These are phyloP conservation scores for Brachyopa scutellaris DNA, from an alignment of 2,888 invertebrate genomes.

Conservation along the genomic window DNA sequence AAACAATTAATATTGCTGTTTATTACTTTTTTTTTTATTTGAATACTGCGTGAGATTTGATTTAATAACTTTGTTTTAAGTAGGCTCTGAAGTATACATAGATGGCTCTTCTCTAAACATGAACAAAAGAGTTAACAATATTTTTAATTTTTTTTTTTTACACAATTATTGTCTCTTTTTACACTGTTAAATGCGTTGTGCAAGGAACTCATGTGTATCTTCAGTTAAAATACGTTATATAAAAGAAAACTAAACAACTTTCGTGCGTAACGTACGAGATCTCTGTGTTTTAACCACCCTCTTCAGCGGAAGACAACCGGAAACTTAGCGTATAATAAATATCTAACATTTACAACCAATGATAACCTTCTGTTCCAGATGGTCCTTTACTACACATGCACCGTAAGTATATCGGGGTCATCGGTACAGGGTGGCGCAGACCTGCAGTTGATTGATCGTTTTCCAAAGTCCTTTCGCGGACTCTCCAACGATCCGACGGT, in stretches of 20 bases:
- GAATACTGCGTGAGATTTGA: constrained; percentile 71
- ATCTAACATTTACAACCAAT: constrained; percentile 70
- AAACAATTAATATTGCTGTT: constrained; percentile 71
- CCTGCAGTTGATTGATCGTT: constrained; percentile 86
- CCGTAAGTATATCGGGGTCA: constrained; percentile 83
- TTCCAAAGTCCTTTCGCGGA: constrained; percentile 89
- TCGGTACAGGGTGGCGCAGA: constrained; percentile 79
- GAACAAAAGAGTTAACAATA: not conserved
- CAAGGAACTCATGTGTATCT: constrained; percentile 73
- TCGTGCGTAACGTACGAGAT: constrained; percentile 72
- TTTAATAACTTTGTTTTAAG: constrained; percentile 52
- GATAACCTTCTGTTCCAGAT: constrained; percentile 50
- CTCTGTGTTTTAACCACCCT: constrained; percentile 52
- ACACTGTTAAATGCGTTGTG: constrained; percentile 74
- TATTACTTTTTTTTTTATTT: constrained; percentile 53
- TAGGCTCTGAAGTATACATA: constrained; percentile 64
- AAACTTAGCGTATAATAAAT: constrained; percentile 66
- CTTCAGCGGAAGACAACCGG: constrained; percentile 68
- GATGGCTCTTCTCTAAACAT: constrained; percentile 62
- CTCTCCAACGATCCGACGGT: constrained; percentile 85
- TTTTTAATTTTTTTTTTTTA: not conserved
- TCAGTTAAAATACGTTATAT: constrained; percentile 24
- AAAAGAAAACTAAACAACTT: constrained; percentile 59
- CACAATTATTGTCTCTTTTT: constrained; percentile 4
- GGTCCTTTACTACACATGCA: constrained; percentile 82